phyloP scores from a whole-genome alignment of 1,140 invertebrate genomes.

The Amyelois transitella region DNA sequence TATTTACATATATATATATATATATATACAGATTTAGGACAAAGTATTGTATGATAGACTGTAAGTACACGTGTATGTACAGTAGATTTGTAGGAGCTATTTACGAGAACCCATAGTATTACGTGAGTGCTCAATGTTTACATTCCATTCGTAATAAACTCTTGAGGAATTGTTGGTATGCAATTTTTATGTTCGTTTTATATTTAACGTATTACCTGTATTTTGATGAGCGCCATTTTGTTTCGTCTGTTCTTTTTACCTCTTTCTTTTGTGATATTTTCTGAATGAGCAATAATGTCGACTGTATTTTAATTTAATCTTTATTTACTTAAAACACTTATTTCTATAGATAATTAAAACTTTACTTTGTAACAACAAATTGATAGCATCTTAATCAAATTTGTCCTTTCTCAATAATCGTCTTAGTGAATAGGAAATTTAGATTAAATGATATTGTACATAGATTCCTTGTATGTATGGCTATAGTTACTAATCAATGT shows the following conservation, averaged over 20 bases:
- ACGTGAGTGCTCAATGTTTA: neutral
- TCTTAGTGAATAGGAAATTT: neutral
- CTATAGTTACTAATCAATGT: neutral
- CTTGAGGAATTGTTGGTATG: slow-evolving; percentile 2
- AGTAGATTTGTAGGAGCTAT: neutral
- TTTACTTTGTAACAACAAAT: neutral
- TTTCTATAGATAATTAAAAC: neutral
- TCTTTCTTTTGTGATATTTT: neutral
- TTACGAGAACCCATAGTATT: slow-evolving; percentile 4
- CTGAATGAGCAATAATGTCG: neutral
- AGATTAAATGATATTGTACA: neutral
- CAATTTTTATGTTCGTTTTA: slow-evolving; percentile 2
- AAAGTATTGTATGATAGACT: neutral
- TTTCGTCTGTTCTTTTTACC: neutral
- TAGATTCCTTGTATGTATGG: neutral
- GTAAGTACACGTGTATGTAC: slow-evolving; percentile 4
- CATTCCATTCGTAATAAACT: neutral
- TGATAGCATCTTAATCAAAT: neutral
- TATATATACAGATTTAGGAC: neutral
- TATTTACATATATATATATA: too few relatives aligned
- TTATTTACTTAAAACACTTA: neutral
- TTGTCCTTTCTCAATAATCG: neutral
- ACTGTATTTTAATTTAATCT: neutral
- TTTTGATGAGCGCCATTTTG: neutral
- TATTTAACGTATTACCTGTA: neutral